Base-by-base conservation (phyloP, 2,797 vertebrate genomes). In the Etheostoma perlongum region DNA sequence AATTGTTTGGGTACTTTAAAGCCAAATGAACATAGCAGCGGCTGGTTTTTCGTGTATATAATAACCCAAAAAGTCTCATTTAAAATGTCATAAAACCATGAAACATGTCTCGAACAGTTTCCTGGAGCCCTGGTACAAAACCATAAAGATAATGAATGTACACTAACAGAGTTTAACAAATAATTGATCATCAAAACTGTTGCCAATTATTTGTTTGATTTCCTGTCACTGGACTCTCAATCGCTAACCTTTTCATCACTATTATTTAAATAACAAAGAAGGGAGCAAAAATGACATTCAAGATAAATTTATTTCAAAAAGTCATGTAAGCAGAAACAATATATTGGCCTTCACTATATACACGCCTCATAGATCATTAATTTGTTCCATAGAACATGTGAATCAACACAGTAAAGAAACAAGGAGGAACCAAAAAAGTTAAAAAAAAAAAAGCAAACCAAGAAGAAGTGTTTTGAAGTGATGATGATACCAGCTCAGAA, bases 281-380 rank as follows among this genome's bases (percentile, higher is more conserved):
- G 1, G 5, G n/a, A 76, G 16, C 25, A 52, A 12, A 2, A 42
- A 46, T 27, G 44, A 54, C 19, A 63, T 67, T 72, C 36, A 53
- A 46, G 6, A 48, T 13, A 36, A 14, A 74, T 83, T 89, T 90
- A 83, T 85, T 86, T 76, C 19, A 65, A 64, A 75, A 78, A 79
- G 13, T 4, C 25, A 42, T 12, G 9, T 30, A 3, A 76, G 49
- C 65, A 70, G 46, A 82, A 78, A 67, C 49, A 0, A 72, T 62
- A 40, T 5, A 49, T 2, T 25, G 16, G n/a, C 36, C 73, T 73
- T 46, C 25, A 67, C 58, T 63, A 68, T 66, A 5, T 71, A 72
- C 66, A 72, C 15, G 12, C 25, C 15, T 57, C 10, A 57, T 2
- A 61, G 49, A 18, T 66, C 49, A 60, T 65, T 44, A 11, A 44